A percentile compares a stretch with the other conserved stretches of the same genome.
These are phyloP conservation scores for Manis javanica DNA, from an alignment of 2,797 vertebrate genomes.

Conservation along the genomic window DNA sequence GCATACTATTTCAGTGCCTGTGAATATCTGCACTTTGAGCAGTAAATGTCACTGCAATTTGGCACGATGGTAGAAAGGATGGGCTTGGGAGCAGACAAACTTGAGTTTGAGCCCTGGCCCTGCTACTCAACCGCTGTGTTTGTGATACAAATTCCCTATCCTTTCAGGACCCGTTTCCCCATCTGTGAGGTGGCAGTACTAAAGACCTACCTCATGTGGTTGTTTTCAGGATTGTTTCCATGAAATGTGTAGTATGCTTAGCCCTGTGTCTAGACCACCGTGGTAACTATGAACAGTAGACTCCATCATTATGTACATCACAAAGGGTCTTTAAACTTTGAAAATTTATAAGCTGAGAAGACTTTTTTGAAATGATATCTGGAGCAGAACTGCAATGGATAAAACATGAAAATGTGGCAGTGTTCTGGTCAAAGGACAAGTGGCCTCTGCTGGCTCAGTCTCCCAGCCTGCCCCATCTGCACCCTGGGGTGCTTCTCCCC, in stretches of 20 bases:
- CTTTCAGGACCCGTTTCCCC: slow-evolving; percentile 5
- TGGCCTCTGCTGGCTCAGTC: rapidly evolving
- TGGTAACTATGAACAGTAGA: neutral
- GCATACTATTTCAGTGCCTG: neutral
- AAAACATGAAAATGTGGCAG: neutral
- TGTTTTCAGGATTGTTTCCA: neutral
- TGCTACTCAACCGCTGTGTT: neutral
- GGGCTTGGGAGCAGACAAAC: neutral
- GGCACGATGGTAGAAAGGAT: neutral
- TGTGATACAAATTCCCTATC: neutral
- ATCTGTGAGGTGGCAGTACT: neutral
- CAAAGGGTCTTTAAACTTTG: neutral
- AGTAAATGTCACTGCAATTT: neutral
- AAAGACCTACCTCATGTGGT: neutral
- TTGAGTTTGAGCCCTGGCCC: neutral
- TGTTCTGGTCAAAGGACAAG: neutral
- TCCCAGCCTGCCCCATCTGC: too few species aligned
- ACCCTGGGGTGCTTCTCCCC: rapidly evolving
- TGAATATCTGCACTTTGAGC: neutral
- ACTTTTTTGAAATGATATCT: neutral
- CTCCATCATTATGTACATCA: neutral
- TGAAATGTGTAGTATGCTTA: neutral
- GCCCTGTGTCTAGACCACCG: too few species aligned
- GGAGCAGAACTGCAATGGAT: neutral
- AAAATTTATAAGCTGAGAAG: neutral